Percentiles rank a stretch among this genome's conserved stretches.
These are phyloP conservation scores for Isurus oxyrinchus DNA, from an alignment of 2,113 vertebrate species.

Conservation along the genomic window DNA sequence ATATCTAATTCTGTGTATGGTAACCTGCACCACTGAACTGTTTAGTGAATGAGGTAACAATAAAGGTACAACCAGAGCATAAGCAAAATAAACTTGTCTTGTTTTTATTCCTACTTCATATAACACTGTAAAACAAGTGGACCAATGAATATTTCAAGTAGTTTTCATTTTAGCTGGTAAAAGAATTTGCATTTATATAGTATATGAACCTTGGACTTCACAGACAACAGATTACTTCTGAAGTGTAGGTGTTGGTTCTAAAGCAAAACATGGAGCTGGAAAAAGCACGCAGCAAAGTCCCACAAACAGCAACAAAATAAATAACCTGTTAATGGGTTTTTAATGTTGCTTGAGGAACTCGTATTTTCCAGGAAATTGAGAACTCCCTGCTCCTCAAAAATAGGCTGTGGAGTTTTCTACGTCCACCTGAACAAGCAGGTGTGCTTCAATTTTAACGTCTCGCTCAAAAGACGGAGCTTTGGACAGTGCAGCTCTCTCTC, in stretches of 20 bases:
- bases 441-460: neutral
- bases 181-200: neutral
- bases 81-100: slow-evolving; percentile 47
- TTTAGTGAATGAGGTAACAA: slow-evolving; percentile 95
- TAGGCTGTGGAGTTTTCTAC: neutral
- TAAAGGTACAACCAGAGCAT: slow-evolving; percentile 91
- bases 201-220: neutral
- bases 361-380: neutral
- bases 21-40: slow-evolving; percentile 90
- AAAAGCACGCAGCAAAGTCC: neutral
- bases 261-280: neutral
- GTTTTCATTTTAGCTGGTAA: neutral
- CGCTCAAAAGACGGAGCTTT: neutral
- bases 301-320: neutral
- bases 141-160: neutral
- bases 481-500: neutral
- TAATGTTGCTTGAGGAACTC: neutral
- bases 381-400: neutral
- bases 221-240: neutral
- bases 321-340: neutral
- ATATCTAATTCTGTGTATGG: slow-evolving; percentile 92
- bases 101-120: neutral
- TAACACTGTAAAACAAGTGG: neutral
- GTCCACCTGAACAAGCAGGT: neutral
- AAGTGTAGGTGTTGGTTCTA: neutral